A percentile compares a stretch with the other conserved stretches of the same genome.
Evolutionary conservation across 2,797 vertebrate species (phyloP).

Genomic region (Sebastolobus alascanus): DNA sequence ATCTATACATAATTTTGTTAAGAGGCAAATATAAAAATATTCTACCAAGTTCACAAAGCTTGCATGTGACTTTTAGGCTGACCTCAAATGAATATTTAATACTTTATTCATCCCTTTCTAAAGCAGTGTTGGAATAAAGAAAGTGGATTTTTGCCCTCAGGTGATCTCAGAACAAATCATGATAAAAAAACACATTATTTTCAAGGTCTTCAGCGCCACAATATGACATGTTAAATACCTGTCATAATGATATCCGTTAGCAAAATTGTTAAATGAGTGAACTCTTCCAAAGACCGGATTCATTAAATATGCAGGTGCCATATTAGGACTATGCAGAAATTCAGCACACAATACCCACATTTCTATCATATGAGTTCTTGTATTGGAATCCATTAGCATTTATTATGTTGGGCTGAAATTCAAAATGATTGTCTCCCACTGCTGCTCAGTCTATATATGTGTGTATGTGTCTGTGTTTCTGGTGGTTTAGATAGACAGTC

Average conservation of each 20-base stretch:
- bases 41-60: neutral
- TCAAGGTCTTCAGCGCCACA: neutral
- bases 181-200: constrained; percentile 1
- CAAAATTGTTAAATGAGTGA: neutral
- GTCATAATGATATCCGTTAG: neutral
- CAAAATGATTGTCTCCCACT: constrained; percentile 57
- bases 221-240: constrained; percentile 1
- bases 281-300: constrained; percentile 7
- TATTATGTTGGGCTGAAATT: constrained; percentile 70
- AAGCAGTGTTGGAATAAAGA: neutral
- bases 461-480: constrained; percentile 37
- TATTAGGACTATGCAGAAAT: constrained; percentile 16
- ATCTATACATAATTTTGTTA: constrained; percentile 28
- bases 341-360: constrained; percentile 25
- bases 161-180: constrained; percentile 4
- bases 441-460: constrained; percentile 49
- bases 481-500: constrained; percentile 55
- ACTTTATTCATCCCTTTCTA: neutral
- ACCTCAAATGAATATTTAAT: constrained; percentile 14
- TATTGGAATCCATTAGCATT: constrained; percentile 62
- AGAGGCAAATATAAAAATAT: too few relatives aligned
- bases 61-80: constrained; percentile 24
- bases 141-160: neutral
- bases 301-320: constrained; percentile 5
- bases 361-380: constrained; percentile 21